Conservation (phyloP, 1,140 invertebrate species). For the Bombus vancouverensis region DNA sequence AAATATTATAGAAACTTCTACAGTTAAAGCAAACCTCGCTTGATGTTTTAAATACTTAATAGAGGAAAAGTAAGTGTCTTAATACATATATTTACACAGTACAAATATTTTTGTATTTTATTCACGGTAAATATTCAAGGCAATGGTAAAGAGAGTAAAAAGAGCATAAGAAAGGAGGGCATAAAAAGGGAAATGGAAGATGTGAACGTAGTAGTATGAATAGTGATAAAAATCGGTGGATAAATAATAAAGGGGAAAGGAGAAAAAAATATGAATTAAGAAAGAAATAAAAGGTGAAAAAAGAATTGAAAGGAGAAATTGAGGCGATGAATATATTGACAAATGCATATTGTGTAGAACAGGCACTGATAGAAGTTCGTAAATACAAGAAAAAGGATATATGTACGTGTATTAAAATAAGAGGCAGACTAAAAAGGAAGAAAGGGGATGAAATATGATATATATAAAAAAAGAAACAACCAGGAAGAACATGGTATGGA, state of each 20-base stretch:
- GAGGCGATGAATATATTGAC: conserved; percentile 1
- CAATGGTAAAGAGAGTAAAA: not conserved
- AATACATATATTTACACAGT: too few relatives aligned
- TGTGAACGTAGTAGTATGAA: not conserved
- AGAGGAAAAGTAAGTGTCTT: too few relatives aligned
- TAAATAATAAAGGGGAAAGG: not conserved
- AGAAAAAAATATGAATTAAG: not conserved
- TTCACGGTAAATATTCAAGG: not conserved
- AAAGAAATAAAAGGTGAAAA: not conserved
- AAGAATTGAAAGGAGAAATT: not conserved
- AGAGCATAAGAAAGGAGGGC: not conserved
- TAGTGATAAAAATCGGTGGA: not conserved
- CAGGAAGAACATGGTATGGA: not conserved
- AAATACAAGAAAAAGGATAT: not conserved
- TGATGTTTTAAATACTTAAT: too few relatives aligned
- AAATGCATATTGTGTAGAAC: not conserved
- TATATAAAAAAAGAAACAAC: not conserved
- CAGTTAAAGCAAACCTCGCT: too few relatives aligned
- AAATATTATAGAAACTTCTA: too few relatives aligned
- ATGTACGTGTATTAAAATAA: not conserved
- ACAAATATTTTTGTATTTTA: not conserved
- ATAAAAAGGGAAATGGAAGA: not conserved
- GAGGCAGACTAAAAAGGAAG: not conserved
- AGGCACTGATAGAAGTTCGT: not conserved
- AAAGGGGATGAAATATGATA: not conserved